These are phyloP conservation scores for Cryptomyrus ogoouensis DNA, from an alignment of 2,113 vertebrate species.

Conservation along the genomic window DNA sequence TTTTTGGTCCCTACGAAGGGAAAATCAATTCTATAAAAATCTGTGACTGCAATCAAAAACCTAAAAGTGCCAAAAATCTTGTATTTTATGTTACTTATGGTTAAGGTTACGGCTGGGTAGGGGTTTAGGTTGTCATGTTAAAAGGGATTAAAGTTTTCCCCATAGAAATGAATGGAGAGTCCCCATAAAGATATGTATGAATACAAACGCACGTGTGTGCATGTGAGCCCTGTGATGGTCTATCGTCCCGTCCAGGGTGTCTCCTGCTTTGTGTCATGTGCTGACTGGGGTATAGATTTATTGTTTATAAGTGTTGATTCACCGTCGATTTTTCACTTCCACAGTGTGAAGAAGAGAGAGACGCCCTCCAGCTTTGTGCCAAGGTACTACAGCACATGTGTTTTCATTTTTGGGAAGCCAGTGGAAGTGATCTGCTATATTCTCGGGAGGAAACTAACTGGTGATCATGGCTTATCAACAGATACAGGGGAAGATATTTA, in stretches of 20 bases:
- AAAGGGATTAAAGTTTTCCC: too few relatives aligned
- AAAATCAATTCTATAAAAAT: too few relatives aligned
- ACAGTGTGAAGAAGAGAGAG: conserved; percentile 20
- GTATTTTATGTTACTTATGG: too few relatives aligned
- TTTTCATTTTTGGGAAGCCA: background rate
- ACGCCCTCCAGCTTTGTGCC: background rate
- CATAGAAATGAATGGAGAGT: too few relatives aligned
- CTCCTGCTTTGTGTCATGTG: background rate
- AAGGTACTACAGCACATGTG: conserved; percentile 7
- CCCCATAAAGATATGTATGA: too few relatives aligned
- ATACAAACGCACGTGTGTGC: too few relatives aligned
- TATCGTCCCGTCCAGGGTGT: background rate
- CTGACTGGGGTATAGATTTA: background rate
- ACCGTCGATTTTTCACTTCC: conserved; percentile 2
- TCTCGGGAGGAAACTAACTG: background rate
- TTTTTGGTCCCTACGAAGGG: background rate
- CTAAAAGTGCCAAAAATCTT: too few relatives aligned
- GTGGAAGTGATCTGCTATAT: background rate
- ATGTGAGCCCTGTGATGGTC: background rate
- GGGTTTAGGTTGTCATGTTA: too few relatives aligned
- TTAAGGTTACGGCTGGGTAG: too few relatives aligned
- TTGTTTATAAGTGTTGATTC: background rate
- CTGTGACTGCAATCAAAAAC: too few relatives aligned
- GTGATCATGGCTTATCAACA: background rate
- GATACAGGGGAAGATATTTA: background rate